These are phyloP conservation scores for Melieria crassipennis DNA, from an alignment of 2,888 invertebrate species.

Conservation along the genomic window DNA sequence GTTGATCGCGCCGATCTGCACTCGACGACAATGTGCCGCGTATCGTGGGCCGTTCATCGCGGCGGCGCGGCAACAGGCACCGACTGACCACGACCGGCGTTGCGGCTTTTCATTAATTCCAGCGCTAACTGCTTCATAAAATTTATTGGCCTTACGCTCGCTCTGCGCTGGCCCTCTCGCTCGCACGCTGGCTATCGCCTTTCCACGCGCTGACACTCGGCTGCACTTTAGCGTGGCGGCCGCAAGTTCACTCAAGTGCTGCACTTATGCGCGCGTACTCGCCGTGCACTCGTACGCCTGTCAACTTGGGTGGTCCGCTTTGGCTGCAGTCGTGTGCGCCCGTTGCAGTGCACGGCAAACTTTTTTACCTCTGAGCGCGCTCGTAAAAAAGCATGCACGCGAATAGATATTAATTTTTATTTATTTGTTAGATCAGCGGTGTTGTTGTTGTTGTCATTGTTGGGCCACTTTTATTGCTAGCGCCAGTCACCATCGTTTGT, in stretches of 20 bases:
- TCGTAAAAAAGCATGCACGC: no score
- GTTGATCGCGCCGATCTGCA: background rate
- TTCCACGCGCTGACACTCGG: background rate
- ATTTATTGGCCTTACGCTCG: conserved; percentile 48
- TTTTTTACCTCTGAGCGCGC: background rate
- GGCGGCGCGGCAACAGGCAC: background rate
- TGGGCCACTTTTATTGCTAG: no score
- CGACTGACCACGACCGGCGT: background rate
- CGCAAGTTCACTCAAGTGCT: conserved; percentile 2
- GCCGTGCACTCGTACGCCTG: conserved; percentile 43
- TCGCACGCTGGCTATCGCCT: background rate
- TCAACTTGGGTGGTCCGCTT: conserved; percentile 62
- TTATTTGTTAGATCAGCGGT: no score
- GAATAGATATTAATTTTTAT: no score
- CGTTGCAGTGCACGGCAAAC: conserved; percentile 17
- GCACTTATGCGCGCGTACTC: background rate
- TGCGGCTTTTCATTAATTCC: conserved; percentile 53
- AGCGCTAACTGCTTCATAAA: conserved; percentile 56
- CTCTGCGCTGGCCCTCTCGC: background rate
- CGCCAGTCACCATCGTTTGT: no score
- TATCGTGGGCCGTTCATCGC: background rate
- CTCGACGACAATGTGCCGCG: background rate
- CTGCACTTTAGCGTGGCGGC: conserved; percentile 9
- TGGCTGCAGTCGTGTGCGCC: conserved; percentile 19
- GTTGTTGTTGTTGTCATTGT: no score